phyloP scores from a whole-genome alignment of 1,140 invertebrate species.

The Pteromalus puparum region DNA sequence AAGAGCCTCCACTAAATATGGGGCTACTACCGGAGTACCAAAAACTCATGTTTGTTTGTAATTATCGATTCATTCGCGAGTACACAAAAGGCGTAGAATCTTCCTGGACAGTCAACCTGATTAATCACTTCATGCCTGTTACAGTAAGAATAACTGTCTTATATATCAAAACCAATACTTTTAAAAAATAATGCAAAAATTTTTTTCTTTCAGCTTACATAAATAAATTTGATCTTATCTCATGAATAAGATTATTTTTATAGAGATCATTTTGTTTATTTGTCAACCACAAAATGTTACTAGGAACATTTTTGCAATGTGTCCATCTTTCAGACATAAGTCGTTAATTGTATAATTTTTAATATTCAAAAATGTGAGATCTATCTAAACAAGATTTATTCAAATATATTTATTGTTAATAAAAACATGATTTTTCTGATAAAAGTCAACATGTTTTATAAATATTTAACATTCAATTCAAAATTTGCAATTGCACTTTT shows the following conservation, averaged over 20 bases:
- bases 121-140: constrained; percentile 66
- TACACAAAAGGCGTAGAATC: constrained; percentile 71
- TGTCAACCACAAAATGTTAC: neutral
- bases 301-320: neutral
- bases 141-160: constrained; percentile 52
- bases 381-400: constrained; percentile 10
- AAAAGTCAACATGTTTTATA: neutral
- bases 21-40: neutral
- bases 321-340: neutral
- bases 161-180: neutral
- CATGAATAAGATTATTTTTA: neutral
- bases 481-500: neutral
- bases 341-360: neutral
- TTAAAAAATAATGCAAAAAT: neutral
- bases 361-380: constrained; percentile 23
- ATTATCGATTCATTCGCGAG: constrained; percentile 74
- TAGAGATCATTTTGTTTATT: neutral
- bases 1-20: neutral
- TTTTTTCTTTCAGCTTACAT: neutral
- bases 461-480: constrained; percentile 9
- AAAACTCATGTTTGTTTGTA: constrained; percentile 56
- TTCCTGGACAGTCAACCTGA: constrained; percentile 73
- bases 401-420: constrained; percentile 42
- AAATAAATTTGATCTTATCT: neutral
- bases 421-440: constrained; percentile 34